Base-by-base conservation (phyloP, 2,888 invertebrate genomes). In the Unio pictorum region DNA sequence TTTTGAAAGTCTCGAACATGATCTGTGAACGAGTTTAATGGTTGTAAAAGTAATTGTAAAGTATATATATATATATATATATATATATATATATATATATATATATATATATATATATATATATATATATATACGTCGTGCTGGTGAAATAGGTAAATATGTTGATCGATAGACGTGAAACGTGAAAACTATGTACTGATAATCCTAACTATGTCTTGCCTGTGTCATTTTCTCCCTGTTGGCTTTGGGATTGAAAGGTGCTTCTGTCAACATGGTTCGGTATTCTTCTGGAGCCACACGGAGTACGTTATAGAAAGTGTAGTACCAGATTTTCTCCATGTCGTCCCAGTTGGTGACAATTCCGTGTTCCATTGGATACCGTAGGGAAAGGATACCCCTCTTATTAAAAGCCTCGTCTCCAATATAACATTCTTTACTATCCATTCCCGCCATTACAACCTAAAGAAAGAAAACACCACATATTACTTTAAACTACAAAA, bases 371-470 rank as follows among this genome's bases (percentile, higher is more conserved):
- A 89, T 82, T 7, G 88, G 88, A 58, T 89, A 88, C 61, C 84
- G 81, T 55, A 86, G 70, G 7, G 78, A 71, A 17, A 86, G 75
- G 45, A 81, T 80, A 82, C 91, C 91, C 79, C 91, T 79, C 56
- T 82, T 84, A 18, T 69, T 73, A 67, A 85, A 80, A 3, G 87
- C 86, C 56, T 82, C 84, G 55, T 85, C 82, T 26, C 87, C 87
- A n/a, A 87, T 79, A 64, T 87, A 87, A 57, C 76, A 66, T 67
- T 84, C 85, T 62, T 85, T 85, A 92, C 97, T 96, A 85, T 96
- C 97, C 96, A 97, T 97, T 90, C 96, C 97, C 87, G 97, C 96
- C 97, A 97, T 97, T 68, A 91, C 90, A 82, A 90, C 91, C 80
- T 85, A 74, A 45, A 1, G 3, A 11, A 45, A 45, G 23, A 2